phyloP scores from a whole-genome alignment of 2,888 invertebrate genomes.

The Meloe dianella region DNA sequence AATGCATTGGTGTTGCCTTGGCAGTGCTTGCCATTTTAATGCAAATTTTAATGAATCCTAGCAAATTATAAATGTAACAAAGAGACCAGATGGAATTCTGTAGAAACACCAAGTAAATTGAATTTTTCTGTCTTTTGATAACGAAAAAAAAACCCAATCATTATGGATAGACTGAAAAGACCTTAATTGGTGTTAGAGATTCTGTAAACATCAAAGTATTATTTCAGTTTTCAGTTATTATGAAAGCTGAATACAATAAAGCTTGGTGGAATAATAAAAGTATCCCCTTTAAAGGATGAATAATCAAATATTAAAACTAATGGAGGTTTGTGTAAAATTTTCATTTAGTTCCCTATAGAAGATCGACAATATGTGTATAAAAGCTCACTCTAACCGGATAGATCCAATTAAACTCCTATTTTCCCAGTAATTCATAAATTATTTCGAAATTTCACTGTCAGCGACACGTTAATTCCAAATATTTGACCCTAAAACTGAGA shows the following conservation, averaged over 20 bases:
- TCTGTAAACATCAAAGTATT: constrained; percentile 8
- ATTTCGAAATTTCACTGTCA: background rate
- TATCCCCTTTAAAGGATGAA: background rate
- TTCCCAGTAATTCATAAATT: background rate
- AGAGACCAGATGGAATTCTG: background rate
- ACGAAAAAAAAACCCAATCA: background rate
- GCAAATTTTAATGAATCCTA: background rate
- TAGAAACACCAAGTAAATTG: background rate
- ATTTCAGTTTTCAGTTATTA: background rate
- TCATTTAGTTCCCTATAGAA: background rate
- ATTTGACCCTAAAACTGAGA: too few relatives aligned
- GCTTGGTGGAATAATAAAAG: background rate
- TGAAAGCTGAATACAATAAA: background rate
- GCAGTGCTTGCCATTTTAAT: background rate
- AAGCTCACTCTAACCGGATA: background rate
- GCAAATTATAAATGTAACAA: background rate
- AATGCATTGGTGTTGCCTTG: background rate
- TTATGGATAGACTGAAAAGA: background rate
- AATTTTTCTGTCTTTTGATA: too few relatives aligned
- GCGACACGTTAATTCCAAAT: too few relatives aligned
- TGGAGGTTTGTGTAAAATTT: constrained; percentile 6
- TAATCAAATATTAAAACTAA: constrained; percentile 8
- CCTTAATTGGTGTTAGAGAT: background rate
- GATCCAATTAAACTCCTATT: background rate
- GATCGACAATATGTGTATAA: background rate